phyloP scores from a whole-genome alignment of 92 coral and sea anemone species.

The Heteractis magnifica region DNA sequence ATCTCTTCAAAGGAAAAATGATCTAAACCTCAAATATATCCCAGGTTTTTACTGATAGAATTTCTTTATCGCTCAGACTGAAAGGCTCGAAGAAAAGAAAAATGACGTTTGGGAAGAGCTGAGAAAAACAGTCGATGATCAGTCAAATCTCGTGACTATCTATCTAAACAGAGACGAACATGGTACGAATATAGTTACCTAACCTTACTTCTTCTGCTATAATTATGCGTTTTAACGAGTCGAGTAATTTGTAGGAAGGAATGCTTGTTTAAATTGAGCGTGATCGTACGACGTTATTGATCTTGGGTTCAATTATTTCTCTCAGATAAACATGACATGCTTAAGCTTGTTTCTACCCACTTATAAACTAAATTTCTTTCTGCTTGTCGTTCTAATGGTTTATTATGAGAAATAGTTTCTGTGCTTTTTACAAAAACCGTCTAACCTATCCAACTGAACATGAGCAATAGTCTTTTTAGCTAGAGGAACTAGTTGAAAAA shows the following conservation, averaged over 20 bases:
- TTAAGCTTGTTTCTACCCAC: too few relatives aligned
- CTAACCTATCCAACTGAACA: too few relatives aligned
- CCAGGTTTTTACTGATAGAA: background rate
- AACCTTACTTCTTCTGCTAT: background rate
- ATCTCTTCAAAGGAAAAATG: background rate
- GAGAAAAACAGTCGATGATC: conserved; percentile 39
- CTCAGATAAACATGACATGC: background rate
- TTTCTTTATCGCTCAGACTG: conserved; percentile 12
- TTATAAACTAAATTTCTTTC: too few relatives aligned
- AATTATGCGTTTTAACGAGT: background rate
- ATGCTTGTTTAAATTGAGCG: background rate
- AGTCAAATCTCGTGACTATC: conserved; percentile 48
- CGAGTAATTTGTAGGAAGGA: background rate
- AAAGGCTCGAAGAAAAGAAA: conserved; percentile 23
- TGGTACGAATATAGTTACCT: conserved; percentile 35
- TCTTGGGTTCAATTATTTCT: background rate
- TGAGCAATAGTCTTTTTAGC: too few relatives aligned
- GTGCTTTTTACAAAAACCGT: too few relatives aligned
- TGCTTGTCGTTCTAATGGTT: too few relatives aligned
- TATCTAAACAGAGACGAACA: conserved; percentile 53
- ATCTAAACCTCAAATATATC: background rate
- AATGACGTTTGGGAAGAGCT: conserved; percentile 56
- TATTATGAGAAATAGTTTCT: too few relatives aligned
- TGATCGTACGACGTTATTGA: background rate
- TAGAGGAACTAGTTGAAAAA: too few relatives aligned